Evolutionary conservation across 2,113 vertebrate species (phyloP), one percentile per base, ranked within the genome.

Genomic region (Hemiscyllium ocellatum): DNA sequence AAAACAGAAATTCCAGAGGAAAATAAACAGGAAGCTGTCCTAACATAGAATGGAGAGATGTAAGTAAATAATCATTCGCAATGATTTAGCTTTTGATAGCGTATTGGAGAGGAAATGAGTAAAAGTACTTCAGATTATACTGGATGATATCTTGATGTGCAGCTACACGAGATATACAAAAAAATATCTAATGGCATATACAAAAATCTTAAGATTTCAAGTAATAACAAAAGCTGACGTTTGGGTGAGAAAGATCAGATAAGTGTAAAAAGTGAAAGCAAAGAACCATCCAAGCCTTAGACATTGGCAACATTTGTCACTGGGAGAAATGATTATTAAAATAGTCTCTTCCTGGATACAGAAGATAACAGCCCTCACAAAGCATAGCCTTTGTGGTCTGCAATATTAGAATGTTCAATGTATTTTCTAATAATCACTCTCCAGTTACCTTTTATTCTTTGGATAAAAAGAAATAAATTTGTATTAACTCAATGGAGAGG

Each of bases 341-440:
- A 33, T 33, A 90, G 61, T 90, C 68, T 42, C 47, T 22, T 22
- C 24, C 69, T 26, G 42, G 37, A 69, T 42, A 70, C 20, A 94
- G 47, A 26, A 19, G 90, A 68, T 72, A 95, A 76, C 26, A 52
- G 17, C 37, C 69, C 68, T 50, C 15, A 52, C 61, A 8, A 50
- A 95, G 69, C 26, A 52, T 70, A 24, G 68, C 24, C 47, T 72
- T 29, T 50, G 94, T 95, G 69, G 69, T 72, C 50, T 95, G 47
- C 22, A 33, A 47, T 33, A 95, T 76, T 95, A 72, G 69, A 95
- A 70, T 37, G 37, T 8, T 95, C 42, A 95, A 70, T 50, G 94
- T 13, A 95, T 95, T 15, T 95, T 95, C 93, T 76, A 72, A 26
- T 95, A 70, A 95, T 95, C 94, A 95, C 52, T 76, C 69, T 68